Percentiles rank a stretch among this genome's conserved stretches.
Conservation (phyloP, 2,797 vertebrate genomes). For the Myoxocephalus aenaeus region DNA sequence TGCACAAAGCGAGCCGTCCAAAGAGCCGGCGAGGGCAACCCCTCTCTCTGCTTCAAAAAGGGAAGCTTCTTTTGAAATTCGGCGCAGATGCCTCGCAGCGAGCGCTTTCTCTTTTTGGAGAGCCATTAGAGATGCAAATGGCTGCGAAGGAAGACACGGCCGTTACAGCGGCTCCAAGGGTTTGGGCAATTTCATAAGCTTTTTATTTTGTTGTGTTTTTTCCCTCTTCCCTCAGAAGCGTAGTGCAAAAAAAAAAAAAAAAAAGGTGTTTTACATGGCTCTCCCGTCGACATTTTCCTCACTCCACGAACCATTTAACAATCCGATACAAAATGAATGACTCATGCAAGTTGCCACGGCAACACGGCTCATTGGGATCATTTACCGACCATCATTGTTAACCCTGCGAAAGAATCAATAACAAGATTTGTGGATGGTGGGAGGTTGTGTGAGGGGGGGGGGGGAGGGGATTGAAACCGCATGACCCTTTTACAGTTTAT, state of each 20-base stretch:
- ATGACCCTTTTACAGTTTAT: slow-evolving; percentile 50
- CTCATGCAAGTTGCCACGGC: slow-evolving; percentile 76
- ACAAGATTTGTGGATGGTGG: slow-evolving; percentile 61
- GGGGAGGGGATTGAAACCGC: slow-evolving; percentile 35
- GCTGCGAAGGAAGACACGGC: slow-evolving; percentile 44
- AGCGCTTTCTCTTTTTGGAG: slow-evolving; percentile 27
- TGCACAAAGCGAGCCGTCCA: slow-evolving; percentile 27
- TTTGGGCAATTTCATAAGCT: slow-evolving; percentile 44
- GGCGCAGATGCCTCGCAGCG: slow-evolving; percentile 38
- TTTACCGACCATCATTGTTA: slow-evolving; percentile 75
- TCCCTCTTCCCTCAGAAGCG: slow-evolving; percentile 5
- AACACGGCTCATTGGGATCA: slow-evolving; percentile 76
- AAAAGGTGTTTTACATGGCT: slow-evolving; percentile 61
- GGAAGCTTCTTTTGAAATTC: slow-evolving; percentile 36
- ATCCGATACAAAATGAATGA: slow-evolving; percentile 77
- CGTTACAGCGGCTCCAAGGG: slow-evolving; percentile 10
- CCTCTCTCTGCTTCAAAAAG: slow-evolving; percentile 54
- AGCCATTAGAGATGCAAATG: slow-evolving; percentile 61
- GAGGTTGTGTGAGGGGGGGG: slow-evolving; percentile 9
- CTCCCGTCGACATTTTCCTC: slow-evolving; percentile 50
- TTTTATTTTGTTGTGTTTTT: not conserved
- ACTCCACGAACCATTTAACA: slow-evolving; percentile 63
- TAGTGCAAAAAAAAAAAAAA: slow-evolving; percentile 13
- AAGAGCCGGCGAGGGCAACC: slow-evolving; percentile 59
- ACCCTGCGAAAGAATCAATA: slow-evolving; percentile 75